Conservation (phyloP, 2,888 invertebrate species). For the Laothoe populi region DNA sequence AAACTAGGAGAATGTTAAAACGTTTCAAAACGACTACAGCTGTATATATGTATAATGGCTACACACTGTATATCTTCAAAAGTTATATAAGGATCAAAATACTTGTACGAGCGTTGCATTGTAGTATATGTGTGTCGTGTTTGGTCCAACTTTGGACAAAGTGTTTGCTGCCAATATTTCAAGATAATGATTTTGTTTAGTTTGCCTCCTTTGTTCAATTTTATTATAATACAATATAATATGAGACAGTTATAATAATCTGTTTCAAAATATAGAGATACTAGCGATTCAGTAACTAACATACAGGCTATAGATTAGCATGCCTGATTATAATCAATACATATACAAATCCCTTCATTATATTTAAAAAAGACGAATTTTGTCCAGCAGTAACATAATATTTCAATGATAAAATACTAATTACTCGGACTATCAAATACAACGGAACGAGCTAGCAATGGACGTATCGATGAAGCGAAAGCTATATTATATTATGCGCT, state of each 20-base stretch:
- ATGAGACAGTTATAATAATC: too few species aligned
- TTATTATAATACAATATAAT: too few species aligned
- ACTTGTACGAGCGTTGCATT: slow-evolving; percentile 59
- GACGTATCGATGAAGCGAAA: slow-evolving; percentile 46
- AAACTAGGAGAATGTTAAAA: slow-evolving; percentile 26
- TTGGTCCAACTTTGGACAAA: slow-evolving; percentile 38
- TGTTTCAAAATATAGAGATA: too few species aligned
- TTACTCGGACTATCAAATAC: too few species aligned
- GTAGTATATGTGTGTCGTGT: slow-evolving; percentile 44
- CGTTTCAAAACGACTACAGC: slow-evolving; percentile 22
- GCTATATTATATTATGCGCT: slow-evolving; percentile 4
- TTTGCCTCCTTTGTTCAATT: too few species aligned
- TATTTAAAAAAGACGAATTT: too few species aligned
- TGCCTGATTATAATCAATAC: too few species aligned
- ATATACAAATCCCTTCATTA: too few species aligned
- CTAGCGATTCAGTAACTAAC: too few species aligned
- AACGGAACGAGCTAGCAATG: slow-evolving; percentile 53
- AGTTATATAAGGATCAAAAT: slow-evolving; percentile 46
- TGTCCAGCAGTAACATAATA: background rate
- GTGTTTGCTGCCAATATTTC: too few species aligned
- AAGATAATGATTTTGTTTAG: background rate
- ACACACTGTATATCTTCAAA: slow-evolving; percentile 10
- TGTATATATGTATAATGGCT: slow-evolving; percentile 19
- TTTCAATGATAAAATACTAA: too few species aligned
- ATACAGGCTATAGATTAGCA: too few species aligned